Conservation (phyloP, 2,888 invertebrate species). For the Microplitis deprimator region DNA sequence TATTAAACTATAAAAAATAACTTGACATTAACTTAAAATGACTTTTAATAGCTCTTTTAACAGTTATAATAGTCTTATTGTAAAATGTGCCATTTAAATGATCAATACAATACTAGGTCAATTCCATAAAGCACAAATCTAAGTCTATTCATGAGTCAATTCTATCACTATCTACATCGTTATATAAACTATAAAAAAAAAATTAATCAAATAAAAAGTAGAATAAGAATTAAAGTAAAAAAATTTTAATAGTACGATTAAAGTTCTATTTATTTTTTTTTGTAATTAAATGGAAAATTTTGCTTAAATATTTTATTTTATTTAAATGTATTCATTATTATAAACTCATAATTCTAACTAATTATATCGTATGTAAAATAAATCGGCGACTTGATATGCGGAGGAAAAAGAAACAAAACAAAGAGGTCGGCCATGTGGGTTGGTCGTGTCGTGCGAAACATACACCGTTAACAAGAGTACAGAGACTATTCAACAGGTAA, state of each 20-base stretch:
- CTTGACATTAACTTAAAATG: not conserved
- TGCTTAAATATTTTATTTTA: not conserved
- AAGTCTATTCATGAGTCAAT: conserved; percentile 59
- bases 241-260: too few relatives aligned
- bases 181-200: not conserved
- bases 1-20: not conserved
- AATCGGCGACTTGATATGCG: conserved; percentile 4
- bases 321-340: not conserved
- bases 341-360: not conserved
- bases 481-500: not conserved
- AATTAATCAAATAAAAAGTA: not conserved
- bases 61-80: conserved; percentile 26
- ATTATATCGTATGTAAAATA: conserved; percentile 3
- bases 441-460: conserved; percentile 21
- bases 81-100: conserved; percentile 48
- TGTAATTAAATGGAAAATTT: not conserved
- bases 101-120: conserved; percentile 48
- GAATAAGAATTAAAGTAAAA: not conserved
- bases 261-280: too few relatives aligned
- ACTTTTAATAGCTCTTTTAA: not conserved
- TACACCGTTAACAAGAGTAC: conserved; percentile 24
- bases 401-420: conserved; percentile 8
- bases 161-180: conserved; percentile 53
- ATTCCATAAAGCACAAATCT: conserved; percentile 48
- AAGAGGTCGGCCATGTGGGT: conserved; percentile 28